Evolutionary conservation across 2,797 vertebrate genomes (phyloP).

Genomic region (Macropus fuliginosus): DNA sequence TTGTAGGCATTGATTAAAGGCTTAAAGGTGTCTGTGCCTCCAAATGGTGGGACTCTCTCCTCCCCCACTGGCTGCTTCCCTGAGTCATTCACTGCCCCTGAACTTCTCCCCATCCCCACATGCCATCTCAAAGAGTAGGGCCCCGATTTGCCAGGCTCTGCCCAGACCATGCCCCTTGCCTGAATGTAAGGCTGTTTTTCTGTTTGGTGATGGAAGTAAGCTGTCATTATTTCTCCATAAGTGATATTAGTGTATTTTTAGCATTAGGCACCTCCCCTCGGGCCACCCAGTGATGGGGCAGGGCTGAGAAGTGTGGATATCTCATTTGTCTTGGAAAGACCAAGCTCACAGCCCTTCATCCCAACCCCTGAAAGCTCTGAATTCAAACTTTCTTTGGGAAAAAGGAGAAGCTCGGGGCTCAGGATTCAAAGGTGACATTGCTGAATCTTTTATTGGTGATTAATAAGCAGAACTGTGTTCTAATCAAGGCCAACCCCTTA

Average conservation of each 20-base stretch:
- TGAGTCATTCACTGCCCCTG: not conserved
- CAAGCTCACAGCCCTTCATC: not conserved
- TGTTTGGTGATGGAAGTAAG: conserved; percentile 33
- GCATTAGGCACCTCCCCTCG: not conserved
- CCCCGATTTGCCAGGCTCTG: conserved; percentile 12
- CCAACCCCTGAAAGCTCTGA: conserved; percentile 12
- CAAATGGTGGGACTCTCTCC: conserved; percentile 42
- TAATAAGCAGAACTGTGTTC: conserved; percentile 60
- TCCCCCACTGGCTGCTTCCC: not conserved
- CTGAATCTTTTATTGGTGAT: conserved; percentile 68
- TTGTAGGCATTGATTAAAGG: not conserved
- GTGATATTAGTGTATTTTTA: conserved; percentile 29
- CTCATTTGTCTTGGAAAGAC: conserved; percentile 19
- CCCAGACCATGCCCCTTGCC: not conserved
- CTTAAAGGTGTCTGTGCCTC: conserved; percentile 12
- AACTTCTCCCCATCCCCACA: not conserved
- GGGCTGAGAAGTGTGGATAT: not conserved
- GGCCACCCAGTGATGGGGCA: not conserved
- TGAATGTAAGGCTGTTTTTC: not conserved
- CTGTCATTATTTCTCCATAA: conserved; percentile 43
- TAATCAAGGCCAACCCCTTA: conserved; percentile 49
- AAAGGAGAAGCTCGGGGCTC: conserved; percentile 45
- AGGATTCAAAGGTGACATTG: conserved; percentile 73
- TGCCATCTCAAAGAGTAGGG: not conserved
- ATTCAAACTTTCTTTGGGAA: conserved; percentile 68